Evolutionary conservation across 64 coral and sea anemone genomes (phyloP), one percentile per base, ranked within the genome.

Genomic region (Stichodactyla mertensii): DNA sequence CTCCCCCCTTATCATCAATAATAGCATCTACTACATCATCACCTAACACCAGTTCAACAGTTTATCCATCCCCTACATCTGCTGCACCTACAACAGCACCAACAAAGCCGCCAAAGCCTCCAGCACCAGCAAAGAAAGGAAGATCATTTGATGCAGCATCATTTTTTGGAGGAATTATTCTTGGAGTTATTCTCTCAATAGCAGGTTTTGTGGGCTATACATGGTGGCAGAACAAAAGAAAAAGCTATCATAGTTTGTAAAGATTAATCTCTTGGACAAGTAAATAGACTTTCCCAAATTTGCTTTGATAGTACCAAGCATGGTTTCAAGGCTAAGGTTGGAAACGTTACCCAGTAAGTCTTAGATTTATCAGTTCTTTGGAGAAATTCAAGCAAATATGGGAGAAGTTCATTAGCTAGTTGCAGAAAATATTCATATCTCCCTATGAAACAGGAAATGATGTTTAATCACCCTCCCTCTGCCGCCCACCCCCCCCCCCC

Each of bases 81-180:
- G 24, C 57, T 10, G 52, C 82, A 57, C 27, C 52, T 16, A 85
- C 60, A 16, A 64, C 20, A 55, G 6, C 55, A 19, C 27, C 83
- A 61, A 55, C 83, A 12, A 18, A 55, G 56, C 9, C 56, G 7
- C 53, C 83, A 12, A 57, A 51, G 0, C 83, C 83, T 60, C 22
- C 13, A 5, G 10, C 9, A 16, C 6, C 2, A 56, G 12, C 53
- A 13, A 36, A 59, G 6, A 85, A 85, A 31, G 83, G 83, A 36
- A 57, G 60, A 15, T 61, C 57, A 7, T 85, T 85, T 27, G 83
- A 85, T 64, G 56, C 83, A 64, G 83, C 51, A 12, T 85, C 83
- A 85, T 85, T 85, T 60, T 58, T 85, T 85, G 83, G 83, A 61
- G 83, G 83, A 7, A 85, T 85, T 60, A 85, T 85, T 64, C 83